These are phyloP conservation scores for Ascaphus truei DNA, from an alignment of 2,113 vertebrate species.

Conservation along the genomic window DNA sequence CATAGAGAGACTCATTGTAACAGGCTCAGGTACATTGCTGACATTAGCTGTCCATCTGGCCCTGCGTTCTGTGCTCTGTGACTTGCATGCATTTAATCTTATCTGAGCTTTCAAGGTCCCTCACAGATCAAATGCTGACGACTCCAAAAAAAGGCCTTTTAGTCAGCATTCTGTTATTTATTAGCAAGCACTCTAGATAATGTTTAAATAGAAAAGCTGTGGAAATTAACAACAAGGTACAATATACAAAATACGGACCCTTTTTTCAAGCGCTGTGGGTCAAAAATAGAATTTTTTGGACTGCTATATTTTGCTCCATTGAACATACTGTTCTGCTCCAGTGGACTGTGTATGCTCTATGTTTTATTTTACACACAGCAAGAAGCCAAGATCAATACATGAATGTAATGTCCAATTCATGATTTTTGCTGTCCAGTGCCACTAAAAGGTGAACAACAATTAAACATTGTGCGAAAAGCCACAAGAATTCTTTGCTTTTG, in stretches of 20 bases:
- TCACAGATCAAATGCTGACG: conserved; percentile 19
- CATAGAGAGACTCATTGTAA: not conserved
- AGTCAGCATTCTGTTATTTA: conserved; percentile 8
- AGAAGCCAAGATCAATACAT: too few species aligned
- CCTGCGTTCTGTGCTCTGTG: not conserved
- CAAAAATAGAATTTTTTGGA: too few species aligned
- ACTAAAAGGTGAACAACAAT: too few species aligned
- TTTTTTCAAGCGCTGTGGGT: too few species aligned
- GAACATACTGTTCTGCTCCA: too few species aligned
- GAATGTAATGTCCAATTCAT: too few species aligned
- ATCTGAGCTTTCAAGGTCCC: conserved; percentile 15
- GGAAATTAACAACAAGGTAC: not conserved
- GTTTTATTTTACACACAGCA: too few species aligned
- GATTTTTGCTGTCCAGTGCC: too few species aligned
- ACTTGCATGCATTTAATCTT: conserved; percentile 15
- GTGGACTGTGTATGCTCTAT: too few species aligned
- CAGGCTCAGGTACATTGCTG: conserved; percentile 12
- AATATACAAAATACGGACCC: not conserved
- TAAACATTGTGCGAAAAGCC: too few species aligned
- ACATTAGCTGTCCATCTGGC: conserved; percentile 8
- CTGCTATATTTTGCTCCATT: too few species aligned
- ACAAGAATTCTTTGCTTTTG: too few species aligned
- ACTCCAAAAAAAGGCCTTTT: not conserved
- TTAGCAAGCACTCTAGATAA: conserved; percentile 13
- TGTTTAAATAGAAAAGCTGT: conserved; percentile 4